A percentile compares a stretch with the other conserved stretches of the same genome.
phyloP scores from a whole-genome alignment of 2,113 vertebrate species.

The Gymnarchus niloticus region DNA sequence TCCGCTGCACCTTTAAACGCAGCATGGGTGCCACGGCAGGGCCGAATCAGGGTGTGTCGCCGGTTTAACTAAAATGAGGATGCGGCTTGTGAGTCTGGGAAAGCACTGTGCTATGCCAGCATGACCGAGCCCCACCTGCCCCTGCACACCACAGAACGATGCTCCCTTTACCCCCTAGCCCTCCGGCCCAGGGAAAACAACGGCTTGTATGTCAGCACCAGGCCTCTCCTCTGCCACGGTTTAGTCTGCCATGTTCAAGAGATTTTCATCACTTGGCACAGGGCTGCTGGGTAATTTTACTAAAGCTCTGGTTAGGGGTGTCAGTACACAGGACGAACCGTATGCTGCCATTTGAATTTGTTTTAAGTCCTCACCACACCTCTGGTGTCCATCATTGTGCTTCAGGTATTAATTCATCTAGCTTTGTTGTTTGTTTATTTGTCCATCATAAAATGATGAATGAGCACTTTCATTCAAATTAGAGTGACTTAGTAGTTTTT shows the following conservation, averaged over 20 bases:
- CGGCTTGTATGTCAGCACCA: not conserved
- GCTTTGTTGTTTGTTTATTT: not conserved
- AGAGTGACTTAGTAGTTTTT: constrained; percentile 11
- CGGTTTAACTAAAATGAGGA: not conserved
- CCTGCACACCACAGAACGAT: not conserved
- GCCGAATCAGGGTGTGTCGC: not conserved
- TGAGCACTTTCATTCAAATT: not conserved
- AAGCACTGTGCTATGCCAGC: not conserved
- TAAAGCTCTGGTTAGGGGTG: not conserved
- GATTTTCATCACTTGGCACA: not conserved
- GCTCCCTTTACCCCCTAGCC: not conserved
- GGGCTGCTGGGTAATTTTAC: constrained; percentile 4
- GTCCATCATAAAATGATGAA: not conserved
- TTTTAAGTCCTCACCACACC: not conserved
- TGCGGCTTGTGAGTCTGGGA: not conserved
- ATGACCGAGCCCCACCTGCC: not conserved
- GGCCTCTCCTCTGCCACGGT: not conserved
- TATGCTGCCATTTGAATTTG: not conserved
- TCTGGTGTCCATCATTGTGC: not conserved
- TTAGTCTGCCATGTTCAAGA: not conserved
- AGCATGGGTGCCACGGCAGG: not conserved
- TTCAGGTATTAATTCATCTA: not conserved
- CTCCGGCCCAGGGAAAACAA: constrained; percentile 6
- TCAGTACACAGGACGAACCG: not conserved
- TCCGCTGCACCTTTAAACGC: not conserved